Evolutionary conservation across 2,888 invertebrate species (phyloP).

Genomic region (Mechanitis mazaeus): DNA sequence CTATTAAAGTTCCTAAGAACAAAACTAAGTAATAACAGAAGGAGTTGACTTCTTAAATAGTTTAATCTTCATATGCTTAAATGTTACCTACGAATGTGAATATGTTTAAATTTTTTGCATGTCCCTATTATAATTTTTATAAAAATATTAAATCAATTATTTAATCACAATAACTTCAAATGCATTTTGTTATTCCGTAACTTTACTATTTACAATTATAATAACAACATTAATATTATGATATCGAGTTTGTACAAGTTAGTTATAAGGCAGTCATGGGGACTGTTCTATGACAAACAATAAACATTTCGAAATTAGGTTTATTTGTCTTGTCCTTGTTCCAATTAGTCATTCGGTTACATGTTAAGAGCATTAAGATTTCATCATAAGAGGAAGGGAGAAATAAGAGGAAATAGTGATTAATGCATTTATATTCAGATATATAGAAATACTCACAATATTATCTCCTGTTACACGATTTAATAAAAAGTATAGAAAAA

Average conservation of each 20-base stretch:
- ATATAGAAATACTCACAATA: neutral
- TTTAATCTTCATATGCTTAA: constrained; percentile 14
- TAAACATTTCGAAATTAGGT: constrained; percentile 5
- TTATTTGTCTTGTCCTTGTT: constrained; percentile 1
- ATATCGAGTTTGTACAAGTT: too few species aligned
- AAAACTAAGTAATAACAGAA: constrained; percentile 30
- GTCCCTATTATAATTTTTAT: too few species aligned
- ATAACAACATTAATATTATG: too few species aligned
- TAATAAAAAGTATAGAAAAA: neutral
- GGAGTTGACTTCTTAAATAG: constrained; percentile 16
- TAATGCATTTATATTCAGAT: neutral
- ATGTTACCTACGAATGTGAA: neutral
- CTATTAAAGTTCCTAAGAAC: constrained; percentile 23
- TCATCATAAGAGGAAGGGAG: constrained; percentile 2
- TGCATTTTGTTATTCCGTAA: too few species aligned
- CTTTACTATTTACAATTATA: too few species aligned
- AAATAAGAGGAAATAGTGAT: neutral
- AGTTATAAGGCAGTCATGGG: neutral
- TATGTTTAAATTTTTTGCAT: neutral
- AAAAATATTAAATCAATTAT: too few species aligned
- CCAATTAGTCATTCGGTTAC: constrained; percentile 5
- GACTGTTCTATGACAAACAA: constrained; percentile 2
- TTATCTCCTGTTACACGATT: neutral
- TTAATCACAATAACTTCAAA: too few species aligned
- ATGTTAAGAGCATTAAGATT: constrained; percentile 2